Conservation (phyloP, 2,797 vertebrate species). For the Phataginus tetradactyla region DNA sequence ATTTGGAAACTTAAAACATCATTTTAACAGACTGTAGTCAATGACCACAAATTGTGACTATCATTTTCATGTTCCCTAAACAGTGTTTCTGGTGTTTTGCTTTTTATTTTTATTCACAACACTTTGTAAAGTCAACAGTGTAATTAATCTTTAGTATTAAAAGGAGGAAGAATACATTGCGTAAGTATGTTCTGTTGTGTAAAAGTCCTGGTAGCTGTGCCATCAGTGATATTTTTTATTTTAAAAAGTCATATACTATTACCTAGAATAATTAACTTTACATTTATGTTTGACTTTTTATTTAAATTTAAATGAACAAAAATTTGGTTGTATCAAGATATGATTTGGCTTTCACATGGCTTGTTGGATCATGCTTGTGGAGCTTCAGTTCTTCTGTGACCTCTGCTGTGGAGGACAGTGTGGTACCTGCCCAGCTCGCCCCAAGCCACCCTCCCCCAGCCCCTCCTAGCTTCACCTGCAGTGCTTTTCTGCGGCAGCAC, state of each 20-base stretch:
- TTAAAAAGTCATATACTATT: background rate
- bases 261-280: background rate
- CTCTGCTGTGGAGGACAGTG: background rate
- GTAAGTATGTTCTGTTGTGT: background rate
- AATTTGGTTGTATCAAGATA: background rate
- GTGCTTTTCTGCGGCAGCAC: background rate
- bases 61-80: background rate
- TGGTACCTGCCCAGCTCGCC: background rate
- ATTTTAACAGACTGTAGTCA: background rate
- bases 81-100: background rate
- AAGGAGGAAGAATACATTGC: background rate
- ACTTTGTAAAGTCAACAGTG: background rate
- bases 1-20: background rate
- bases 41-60: background rate
- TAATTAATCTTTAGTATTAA: background rate
- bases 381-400: background rate
- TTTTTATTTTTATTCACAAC: background rate
- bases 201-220: background rate
- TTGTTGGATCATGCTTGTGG: background rate
- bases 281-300: background rate
- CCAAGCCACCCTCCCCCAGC: rapidly evolving
- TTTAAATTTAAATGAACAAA: background rate
- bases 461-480: too few relatives aligned
- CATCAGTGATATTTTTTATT: background rate
- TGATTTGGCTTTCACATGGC: background rate